These are phyloP conservation scores for Habropoda laboriosa DNA, from an alignment of 1,140 invertebrate genomes.

Conservation along the genomic window DNA sequence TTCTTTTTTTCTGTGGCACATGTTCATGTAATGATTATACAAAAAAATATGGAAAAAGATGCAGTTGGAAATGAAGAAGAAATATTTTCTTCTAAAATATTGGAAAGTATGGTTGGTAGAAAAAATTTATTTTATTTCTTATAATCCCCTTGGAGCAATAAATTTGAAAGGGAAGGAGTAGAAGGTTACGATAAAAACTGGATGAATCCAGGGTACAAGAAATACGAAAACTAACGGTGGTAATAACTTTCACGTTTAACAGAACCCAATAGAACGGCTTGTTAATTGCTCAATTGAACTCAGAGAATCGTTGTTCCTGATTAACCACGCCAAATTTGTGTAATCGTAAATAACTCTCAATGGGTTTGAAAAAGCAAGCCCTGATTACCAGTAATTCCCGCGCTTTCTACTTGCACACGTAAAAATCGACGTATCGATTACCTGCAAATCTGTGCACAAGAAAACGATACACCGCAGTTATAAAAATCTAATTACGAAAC, in stretches of 20 bases:
- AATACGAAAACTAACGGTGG: not conserved
- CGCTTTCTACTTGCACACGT: not conserved
- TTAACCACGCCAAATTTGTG: slow-evolving; percentile 22
- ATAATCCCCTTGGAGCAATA: too few species aligned
- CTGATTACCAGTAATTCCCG: not conserved
- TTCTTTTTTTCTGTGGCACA: too few species aligned
- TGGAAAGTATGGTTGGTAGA: too few species aligned
- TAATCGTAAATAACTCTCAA: slow-evolving; percentile 33
- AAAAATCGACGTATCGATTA: not conserved
- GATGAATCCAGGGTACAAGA: not conserved
- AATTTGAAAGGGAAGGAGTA: not conserved
- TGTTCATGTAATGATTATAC: too few species aligned
- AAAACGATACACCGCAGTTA: not conserved
- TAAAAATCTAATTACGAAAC: not conserved
- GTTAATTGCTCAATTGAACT: slow-evolving; percentile 7
- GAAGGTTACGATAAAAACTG: not conserved
- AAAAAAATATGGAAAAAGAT: too few species aligned
- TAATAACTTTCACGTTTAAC: not conserved
- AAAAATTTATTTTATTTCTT: too few species aligned
- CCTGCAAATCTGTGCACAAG: not conserved
- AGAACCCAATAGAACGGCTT: not conserved
- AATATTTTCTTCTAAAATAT: too few species aligned
- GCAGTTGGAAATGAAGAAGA: too few species aligned
- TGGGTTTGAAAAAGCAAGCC: slow-evolving; percentile 19
- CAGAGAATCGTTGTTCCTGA: slow-evolving; percentile 17